phyloP scores from a whole-genome alignment of 1,140 invertebrate genomes.

The Apolygus lucorum region DNA sequence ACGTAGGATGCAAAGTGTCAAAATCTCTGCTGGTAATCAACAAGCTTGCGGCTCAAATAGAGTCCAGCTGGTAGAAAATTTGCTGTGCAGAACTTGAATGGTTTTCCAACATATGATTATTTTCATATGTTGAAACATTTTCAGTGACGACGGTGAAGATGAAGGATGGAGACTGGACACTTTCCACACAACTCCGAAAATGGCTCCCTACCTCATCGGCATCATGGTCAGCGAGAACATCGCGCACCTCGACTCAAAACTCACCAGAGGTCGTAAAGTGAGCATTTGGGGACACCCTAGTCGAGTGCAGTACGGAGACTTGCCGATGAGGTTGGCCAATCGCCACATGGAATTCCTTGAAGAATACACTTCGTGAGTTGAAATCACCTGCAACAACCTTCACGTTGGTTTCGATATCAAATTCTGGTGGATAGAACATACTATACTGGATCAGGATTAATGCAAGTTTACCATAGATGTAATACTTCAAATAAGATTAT shows the following conservation, averaged over 20 bases:
- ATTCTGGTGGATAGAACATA: too few species aligned
- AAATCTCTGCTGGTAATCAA: background rate
- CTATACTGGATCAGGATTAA: too few species aligned
- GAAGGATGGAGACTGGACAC: conserved; percentile 37
- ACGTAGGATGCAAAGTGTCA: background rate
- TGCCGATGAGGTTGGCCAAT: conserved; percentile 10
- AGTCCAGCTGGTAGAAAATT: too few species aligned
- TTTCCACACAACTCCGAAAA: conserved; percentile 55
- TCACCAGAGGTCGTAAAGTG: background rate
- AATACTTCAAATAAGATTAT: too few species aligned
- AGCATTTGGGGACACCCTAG: conserved; percentile 14
- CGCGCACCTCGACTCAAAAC: background rate
- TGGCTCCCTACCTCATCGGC: conserved; percentile 70
- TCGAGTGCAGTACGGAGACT: conserved; percentile 18
- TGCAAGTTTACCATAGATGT: too few species aligned
- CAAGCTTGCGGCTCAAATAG: too few species aligned
- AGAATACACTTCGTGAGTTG: background rate
- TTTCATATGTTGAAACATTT: too few species aligned
- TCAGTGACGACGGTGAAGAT: background rate
- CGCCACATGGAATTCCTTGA: conserved; percentile 14
- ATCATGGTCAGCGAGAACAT: conserved; percentile 59
- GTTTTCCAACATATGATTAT: too few species aligned
- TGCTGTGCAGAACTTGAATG: too few species aligned
- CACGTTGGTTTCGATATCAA: too few species aligned
- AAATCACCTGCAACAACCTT: too few species aligned